phyloP scores from a whole-genome alignment of 2,797 vertebrate genomes.

The Ara ararauna region DNA sequence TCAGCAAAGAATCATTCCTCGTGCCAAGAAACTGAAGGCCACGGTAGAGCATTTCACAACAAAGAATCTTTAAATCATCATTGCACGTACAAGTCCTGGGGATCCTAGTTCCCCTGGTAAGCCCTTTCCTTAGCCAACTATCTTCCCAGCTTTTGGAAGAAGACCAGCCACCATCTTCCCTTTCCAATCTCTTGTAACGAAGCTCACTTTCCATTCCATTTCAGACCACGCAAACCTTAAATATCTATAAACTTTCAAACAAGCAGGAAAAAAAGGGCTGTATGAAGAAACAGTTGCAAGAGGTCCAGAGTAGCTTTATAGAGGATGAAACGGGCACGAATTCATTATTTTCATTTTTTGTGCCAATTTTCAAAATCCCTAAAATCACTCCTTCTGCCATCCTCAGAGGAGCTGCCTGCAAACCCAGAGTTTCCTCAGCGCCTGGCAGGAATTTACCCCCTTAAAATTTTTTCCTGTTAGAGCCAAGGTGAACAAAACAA shows the following conservation, averaged over 20 bases:
- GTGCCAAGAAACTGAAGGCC: background rate
- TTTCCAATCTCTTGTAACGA: background rate
- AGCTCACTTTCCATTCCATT: background rate
- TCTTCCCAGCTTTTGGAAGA: background rate
- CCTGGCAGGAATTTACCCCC: background rate
- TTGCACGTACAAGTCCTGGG: background rate
- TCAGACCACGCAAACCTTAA: background rate
- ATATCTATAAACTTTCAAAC: background rate
- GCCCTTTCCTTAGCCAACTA: background rate
- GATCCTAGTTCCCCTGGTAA: background rate
- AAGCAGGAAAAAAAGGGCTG: background rate
- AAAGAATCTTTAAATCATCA: background rate
- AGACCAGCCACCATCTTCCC: background rate
- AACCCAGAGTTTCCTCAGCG: background rate
- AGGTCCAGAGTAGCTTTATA: background rate
- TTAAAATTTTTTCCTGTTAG: background rate
- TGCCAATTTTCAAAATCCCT: background rate
- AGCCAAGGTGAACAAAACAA: background rate
- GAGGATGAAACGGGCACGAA: background rate
- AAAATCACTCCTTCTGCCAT: rapidly evolving
- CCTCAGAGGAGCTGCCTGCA: background rate
- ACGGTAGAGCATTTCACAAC: background rate
- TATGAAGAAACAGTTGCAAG: background rate
- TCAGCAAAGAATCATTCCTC: background rate
- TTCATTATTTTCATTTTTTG: background rate